Conservation (phyloP, 2,797 vertebrate species). For the Platyrinchus mystaceus region DNA sequence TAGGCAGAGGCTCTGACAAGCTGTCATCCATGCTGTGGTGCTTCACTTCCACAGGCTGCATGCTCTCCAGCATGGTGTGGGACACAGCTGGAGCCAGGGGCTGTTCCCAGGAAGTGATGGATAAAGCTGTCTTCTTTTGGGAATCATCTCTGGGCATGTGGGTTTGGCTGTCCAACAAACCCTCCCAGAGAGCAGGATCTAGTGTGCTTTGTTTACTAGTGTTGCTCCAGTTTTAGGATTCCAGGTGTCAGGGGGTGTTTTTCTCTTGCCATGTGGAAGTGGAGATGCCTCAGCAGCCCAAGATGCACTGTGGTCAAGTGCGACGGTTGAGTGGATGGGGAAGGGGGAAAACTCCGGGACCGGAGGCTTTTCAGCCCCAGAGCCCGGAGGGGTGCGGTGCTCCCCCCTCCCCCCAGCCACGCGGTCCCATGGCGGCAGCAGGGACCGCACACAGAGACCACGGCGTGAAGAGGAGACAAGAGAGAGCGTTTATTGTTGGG, state of each 20-base stretch:
- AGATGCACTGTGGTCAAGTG: not conserved
- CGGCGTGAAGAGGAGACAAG: no score
- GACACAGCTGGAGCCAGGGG: not conserved
- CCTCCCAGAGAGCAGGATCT: not conserved
- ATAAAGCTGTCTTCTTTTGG: not conserved
- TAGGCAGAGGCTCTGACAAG: not conserved
- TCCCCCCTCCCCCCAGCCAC: no score
- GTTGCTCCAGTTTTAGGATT: not conserved
- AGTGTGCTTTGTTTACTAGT: not conserved
- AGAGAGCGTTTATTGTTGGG: no score
- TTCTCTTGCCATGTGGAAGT: not conserved
- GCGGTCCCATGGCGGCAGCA: no score
- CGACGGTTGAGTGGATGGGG: no score
- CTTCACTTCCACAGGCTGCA: not conserved
- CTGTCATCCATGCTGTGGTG: not conserved
- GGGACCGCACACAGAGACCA: no score
- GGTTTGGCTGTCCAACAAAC: not conserved
- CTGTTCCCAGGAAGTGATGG: not conserved
- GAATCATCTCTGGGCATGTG: not conserved
- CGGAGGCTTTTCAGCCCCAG: no score
- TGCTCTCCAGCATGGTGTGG: not conserved
- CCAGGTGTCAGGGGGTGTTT: not conserved
- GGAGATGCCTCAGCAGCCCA: not conserved
- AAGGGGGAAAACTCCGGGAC: no score
- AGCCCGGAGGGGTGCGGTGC: no score